phyloP scores from a whole-genome alignment of 2,113 vertebrate genomes.

The Etheostoma spectabile region DNA sequence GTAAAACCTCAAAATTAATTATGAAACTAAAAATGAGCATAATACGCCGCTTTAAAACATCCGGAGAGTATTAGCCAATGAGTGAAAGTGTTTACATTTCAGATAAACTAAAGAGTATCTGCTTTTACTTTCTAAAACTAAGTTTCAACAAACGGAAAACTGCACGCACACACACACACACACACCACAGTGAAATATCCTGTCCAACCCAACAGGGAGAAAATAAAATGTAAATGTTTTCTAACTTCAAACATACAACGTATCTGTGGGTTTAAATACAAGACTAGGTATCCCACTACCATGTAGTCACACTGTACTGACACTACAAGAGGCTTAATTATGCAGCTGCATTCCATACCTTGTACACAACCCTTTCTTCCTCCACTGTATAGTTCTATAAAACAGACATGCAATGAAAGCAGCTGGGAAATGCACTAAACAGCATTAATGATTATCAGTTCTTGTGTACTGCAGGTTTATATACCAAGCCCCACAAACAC shows the following conservation, averaged over 20 bases:
- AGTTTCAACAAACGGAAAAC: background rate
- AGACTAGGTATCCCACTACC: background rate
- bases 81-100: no score
- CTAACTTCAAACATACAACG: background rate
- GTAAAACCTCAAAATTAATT: no score
- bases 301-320: background rate
- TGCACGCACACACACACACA: no score
- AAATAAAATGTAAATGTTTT: background rate
- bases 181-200: no score
- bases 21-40: no score
- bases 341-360: background rate
- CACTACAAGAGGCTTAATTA: background rate
- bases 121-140: no score
- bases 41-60: no score
- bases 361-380: background rate
- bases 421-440: conserved; percentile 3
- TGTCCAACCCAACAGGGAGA: background rate
- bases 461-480: background rate
- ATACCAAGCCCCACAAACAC: conserved; percentile 1
- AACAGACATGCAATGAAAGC: background rate
- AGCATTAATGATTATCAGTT: background rate
- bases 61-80: no score
- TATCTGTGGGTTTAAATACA: background rate
- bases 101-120: no score
- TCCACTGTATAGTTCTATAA: background rate